These are phyloP conservation scores for Meandrusa payeni DNA, from an alignment of 2,888 invertebrate species.

Conservation along the genomic window DNA sequence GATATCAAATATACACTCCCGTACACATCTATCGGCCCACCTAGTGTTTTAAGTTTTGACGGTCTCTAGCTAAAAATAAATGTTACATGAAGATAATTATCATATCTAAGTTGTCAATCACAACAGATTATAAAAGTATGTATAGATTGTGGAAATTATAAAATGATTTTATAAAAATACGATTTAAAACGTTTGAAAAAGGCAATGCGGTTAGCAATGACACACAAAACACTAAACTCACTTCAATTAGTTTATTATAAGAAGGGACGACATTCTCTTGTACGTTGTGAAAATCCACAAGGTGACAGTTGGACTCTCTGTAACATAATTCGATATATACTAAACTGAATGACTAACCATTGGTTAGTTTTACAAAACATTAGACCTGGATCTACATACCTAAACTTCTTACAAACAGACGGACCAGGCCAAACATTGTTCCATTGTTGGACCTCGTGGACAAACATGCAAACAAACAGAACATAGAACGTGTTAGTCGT, in stretches of 20 bases:
- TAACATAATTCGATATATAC: constrained; percentile 37
- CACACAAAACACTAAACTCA: constrained; percentile 45
- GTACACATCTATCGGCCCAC: too few relatives aligned
- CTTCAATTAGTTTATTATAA: constrained; percentile 48
- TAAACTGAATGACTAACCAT: background rate
- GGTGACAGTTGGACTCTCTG: constrained; percentile 79
- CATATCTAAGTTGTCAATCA: too few relatives aligned
- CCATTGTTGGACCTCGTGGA: constrained; percentile 82
- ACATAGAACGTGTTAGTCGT: constrained; percentile 27
- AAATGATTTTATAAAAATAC: too few relatives aligned
- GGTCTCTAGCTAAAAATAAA: too few relatives aligned
- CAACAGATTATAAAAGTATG: too few relatives aligned
- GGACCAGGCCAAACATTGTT: constrained; percentile 82
- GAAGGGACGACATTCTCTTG: constrained; percentile 43
- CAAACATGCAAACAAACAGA: constrained; percentile 66
- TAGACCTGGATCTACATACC: constrained; percentile 70
- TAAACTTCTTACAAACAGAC: constrained; percentile 69
- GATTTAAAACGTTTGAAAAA: too few relatives aligned
- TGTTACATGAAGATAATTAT: too few relatives aligned
- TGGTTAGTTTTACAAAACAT: too few relatives aligned
- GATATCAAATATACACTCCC: too few relatives aligned
- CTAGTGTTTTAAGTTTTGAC: too few relatives aligned
- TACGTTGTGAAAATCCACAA: constrained; percentile 57
- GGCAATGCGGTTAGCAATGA: too few relatives aligned
- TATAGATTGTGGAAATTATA: too few relatives aligned